Percentiles rank a stretch among this genome's conserved stretches.
Evolutionary conservation across 2,888 invertebrate species (phyloP).

Genomic region (Catocala nupta): DNA sequence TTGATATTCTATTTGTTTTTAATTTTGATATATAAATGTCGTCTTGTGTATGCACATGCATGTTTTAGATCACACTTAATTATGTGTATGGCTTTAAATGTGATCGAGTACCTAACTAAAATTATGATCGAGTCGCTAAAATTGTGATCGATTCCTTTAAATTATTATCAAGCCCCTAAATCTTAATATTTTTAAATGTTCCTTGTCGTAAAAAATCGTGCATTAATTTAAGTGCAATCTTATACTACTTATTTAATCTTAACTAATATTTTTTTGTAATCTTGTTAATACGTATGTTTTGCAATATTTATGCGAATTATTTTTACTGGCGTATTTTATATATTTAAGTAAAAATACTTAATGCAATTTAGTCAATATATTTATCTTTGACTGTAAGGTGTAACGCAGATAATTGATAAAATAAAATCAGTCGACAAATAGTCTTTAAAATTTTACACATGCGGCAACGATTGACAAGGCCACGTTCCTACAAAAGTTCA

Average conservation of each 20-base stretch:
- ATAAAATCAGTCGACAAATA: no score
- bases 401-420: no score
- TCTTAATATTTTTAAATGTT: conserved; percentile 21
- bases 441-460: no score
- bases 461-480: no score
- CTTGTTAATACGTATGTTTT: conserved; percentile 3
- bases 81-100: background rate
- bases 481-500: no score
- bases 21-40: conserved; percentile 1
- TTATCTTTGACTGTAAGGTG: background rate
- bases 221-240: conserved; percentile 49
- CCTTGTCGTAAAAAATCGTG: conserved; percentile 38
- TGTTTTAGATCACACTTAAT: background rate
- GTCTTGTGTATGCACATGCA: background rate
- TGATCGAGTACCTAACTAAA: background rate
- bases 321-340: background rate
- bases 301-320: conserved; percentile 15
- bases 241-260: conserved; percentile 11
- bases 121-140: background rate
- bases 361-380: conserved; percentile 5
- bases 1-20: conserved; percentile 3
- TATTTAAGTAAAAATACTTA: conserved; percentile 6
- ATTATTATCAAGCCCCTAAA: background rate
- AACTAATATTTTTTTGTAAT: conserved; percentile 13
- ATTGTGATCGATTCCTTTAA: background rate